A percentile compares a stretch with the other conserved stretches of the same genome.
Conservation (phyloP, 1,140 invertebrate genomes). For the Andrena cerasifolii region DNA sequence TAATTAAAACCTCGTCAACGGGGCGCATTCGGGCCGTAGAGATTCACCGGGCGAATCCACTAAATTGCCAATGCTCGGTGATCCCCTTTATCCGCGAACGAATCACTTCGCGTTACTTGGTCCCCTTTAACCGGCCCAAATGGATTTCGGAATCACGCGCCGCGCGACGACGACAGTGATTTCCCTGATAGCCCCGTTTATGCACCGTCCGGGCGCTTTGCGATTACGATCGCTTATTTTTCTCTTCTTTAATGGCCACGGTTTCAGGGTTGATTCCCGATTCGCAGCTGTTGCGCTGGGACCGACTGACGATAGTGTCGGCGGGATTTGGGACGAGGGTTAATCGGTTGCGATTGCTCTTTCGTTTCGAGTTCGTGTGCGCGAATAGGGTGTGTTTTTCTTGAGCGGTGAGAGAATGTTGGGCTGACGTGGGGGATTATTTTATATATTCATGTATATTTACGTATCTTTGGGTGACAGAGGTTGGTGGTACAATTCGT, state of each 20-base stretch:
- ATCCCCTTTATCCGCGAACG: conserved; percentile 61
- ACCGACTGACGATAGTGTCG: neutral
- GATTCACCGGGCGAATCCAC: conserved; percentile 53
- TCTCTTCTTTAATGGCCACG: neutral
- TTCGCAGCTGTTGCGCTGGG: neutral
- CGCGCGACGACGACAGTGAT: conserved; percentile 34
- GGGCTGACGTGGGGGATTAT: too few relatives aligned
- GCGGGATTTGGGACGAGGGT: neutral
- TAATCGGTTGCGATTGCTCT: neutral
- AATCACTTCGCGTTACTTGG: conserved; percentile 59
- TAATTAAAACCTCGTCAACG: conserved; percentile 71
- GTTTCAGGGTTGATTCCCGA: neutral
- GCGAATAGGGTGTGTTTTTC: too few relatives aligned
- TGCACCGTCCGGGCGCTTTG: neutral
- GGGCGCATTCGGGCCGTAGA: conserved; percentile 30
- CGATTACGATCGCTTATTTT: neutral
- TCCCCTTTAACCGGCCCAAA: conserved; percentile 52
- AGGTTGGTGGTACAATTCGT: too few relatives aligned
- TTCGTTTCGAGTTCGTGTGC: neutral
- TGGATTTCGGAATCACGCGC: conserved; percentile 52
- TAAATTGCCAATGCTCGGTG: conserved; percentile 62
- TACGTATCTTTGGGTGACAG: too few relatives aligned
- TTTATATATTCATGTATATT: too few relatives aligned
- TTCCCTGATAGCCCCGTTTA: neutral
- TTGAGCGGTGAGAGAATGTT: too few relatives aligned